Base-by-base conservation (phyloP, 2,113 vertebrate species). In the Crotalus viridis region DNA sequence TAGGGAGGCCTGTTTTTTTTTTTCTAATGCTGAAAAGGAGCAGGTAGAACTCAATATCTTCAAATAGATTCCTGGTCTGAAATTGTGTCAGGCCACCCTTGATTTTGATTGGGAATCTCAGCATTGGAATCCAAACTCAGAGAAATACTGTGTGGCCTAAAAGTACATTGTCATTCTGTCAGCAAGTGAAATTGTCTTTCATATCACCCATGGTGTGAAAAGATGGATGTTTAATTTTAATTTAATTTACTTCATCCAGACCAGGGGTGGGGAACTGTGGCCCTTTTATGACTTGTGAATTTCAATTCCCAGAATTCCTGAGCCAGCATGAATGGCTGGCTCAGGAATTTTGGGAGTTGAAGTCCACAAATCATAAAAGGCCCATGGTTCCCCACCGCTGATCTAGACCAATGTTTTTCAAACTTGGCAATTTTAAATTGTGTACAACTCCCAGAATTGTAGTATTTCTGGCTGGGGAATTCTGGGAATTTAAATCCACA, bases 151-250 rank as follows among this genome's bases (percentile, higher is more conserved):
- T 74, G n/a, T 74, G 13, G 13, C 64, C 13, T 69, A 69, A 33
- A 33, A 69, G 28, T 33, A 48, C 93, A 94, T 95, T 95, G 57
- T 2, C 64, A 74, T 39, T 55, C 28, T 10, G 51, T 94, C 96
- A 96, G 87, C 92, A n/a, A 93, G 94, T 85, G 89, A 69, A 95
- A 95, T 93, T 85, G n/a, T 6, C 69, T 95, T 74, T 90, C 92
- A 89, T 92, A 93, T 95, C 69, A 3, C 86, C 92, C 91, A 94
- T 94, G 19, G 1, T 10, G 24, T 9, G 43, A 95, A 95, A 90
- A 57, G 59, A 85, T 92, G 39, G 8, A 4, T 48, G 1, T 46
- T 64, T 57, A 86, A 0, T 81, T 64, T 85, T 87, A 48, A 74
- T 54, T 28, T 89, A 94, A 92, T 96, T 94, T 90, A 33, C 52